A percentile compares a stretch with the other conserved stretches of the same genome.
These are phyloP conservation scores for Anguilla megastoma DNA, from an alignment of 2,797 vertebrate species.

Conservation along the genomic window DNA sequence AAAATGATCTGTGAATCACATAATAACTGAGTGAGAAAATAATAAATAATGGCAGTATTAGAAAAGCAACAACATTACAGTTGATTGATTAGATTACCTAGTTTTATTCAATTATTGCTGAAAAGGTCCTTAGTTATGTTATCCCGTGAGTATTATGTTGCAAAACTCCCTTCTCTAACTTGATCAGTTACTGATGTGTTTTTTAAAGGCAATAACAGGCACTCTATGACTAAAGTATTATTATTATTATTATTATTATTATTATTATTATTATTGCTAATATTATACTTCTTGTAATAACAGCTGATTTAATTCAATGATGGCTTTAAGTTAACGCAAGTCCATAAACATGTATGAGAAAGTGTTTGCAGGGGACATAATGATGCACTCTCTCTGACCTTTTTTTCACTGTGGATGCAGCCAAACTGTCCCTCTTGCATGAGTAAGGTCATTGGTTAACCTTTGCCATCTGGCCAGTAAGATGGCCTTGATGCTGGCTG, in stretches of 20 bases:
- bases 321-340: neutral
- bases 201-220: neutral
- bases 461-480: neutral
- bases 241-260: neutral
- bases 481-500: neutral
- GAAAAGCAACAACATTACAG: too few relatives aligned
- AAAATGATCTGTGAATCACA: too few relatives aligned
- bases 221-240: neutral
- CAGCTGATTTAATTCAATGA: neutral
- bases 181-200: neutral
- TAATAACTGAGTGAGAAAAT: too few relatives aligned
- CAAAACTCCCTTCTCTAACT: neutral
- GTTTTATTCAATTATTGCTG: neutral
- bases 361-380: neutral
- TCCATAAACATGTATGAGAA: neutral
- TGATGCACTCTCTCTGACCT: neutral
- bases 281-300: neutral
- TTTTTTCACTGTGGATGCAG: neutral
- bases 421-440: neutral
- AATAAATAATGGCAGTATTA: too few relatives aligned
- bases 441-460: constrained; percentile 1
- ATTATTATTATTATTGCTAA: neutral
- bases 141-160: neutral
- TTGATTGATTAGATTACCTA: too few relatives aligned
- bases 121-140: neutral